Evolutionary conservation across 2,888 invertebrate species (phyloP).

Genomic region (Harmothoe impar): DNA sequence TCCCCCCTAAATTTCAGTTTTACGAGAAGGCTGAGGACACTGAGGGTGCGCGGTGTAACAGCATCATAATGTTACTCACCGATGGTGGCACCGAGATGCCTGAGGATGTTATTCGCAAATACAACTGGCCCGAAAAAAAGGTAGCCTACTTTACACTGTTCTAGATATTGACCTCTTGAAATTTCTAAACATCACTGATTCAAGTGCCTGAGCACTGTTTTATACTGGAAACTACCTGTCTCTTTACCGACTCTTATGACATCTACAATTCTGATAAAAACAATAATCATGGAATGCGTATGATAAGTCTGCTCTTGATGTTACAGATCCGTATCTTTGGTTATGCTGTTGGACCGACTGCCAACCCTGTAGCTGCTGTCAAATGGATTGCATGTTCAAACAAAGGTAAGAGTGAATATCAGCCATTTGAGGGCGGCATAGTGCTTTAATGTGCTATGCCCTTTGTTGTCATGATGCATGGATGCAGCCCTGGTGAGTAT

Average conservation of each 20-base stretch:
- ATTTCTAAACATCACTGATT: background rate
- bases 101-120: slow-evolving; percentile 83
- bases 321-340: slow-evolving; percentile 84
- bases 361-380: slow-evolving; percentile 83
- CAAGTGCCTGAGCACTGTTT: background rate
- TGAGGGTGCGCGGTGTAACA: slow-evolving; percentile 84
- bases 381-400: slow-evolving; percentile 84
- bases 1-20: slow-evolving; percentile 56
- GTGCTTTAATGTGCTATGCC: too few species aligned
- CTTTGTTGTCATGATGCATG: too few species aligned
- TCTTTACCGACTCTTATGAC: too few species aligned
- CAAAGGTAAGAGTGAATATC: slow-evolving; percentile 83
- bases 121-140: slow-evolving; percentile 77
- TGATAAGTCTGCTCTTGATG: too few species aligned
- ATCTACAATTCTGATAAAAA: too few species aligned
- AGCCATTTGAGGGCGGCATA: too few species aligned
- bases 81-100: slow-evolving; percentile 86
- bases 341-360: slow-evolving; percentile 85
- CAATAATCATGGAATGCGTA: too few species aligned
- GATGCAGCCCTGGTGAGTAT: too few species aligned
- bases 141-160: background rate
- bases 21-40: slow-evolving; percentile 71
- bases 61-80: slow-evolving; percentile 85
- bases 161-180: background rate
- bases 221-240: too few species aligned